Base-by-base conservation (phyloP, 2,113 vertebrate genomes). In the Podarcis raffonei region DNA sequence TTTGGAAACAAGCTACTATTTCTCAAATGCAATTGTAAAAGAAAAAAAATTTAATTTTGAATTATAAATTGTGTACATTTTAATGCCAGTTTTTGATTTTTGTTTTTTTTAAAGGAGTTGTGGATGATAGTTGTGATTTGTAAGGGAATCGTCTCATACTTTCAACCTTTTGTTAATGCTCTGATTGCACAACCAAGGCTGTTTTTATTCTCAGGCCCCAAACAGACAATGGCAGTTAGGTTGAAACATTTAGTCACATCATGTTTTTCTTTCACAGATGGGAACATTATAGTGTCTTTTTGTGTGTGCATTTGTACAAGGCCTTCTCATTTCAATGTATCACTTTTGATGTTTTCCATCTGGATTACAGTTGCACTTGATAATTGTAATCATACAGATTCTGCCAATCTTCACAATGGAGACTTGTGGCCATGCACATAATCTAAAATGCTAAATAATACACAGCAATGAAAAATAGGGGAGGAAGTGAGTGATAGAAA, bases 81-180 rank as follows among this genome's bases (percentile, higher is more conserved):
- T 68, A 32, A 82, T 83, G 9, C 16, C 42, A 18, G 23, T 68
- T 92, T 91, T 87, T 48, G n/a, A 75, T 53, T 48, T 48, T 48
- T 48, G 1, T 48, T 48, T 48, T 48, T 42, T 48, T 48, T 2
- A 11, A 76, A 30, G 4, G 12, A 0, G 27, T 85, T 86, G 72
- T 16, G 2, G 92, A 87, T 78, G 7, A 27, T 85, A 6, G 9
- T 5, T 79, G 15, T 87, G 89, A 90, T 90, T 92, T 92, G 83
- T 66, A 27, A 81, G 57, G 75, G 84, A 89, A 80, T 4, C 42
- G 80, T 16, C 15, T 85, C 90, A 79, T 89, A 62, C n/a, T 69
- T 85, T 87, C 94, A 91, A 92, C 18, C 68, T 93, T 94, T n/a
- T 77, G 62, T 83, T 93, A 92, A 78, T 89, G 35, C 16, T 32